Evolutionary conservation across 2,113 vertebrate species (phyloP).

Genomic region (Enhydra lutris): DNA sequence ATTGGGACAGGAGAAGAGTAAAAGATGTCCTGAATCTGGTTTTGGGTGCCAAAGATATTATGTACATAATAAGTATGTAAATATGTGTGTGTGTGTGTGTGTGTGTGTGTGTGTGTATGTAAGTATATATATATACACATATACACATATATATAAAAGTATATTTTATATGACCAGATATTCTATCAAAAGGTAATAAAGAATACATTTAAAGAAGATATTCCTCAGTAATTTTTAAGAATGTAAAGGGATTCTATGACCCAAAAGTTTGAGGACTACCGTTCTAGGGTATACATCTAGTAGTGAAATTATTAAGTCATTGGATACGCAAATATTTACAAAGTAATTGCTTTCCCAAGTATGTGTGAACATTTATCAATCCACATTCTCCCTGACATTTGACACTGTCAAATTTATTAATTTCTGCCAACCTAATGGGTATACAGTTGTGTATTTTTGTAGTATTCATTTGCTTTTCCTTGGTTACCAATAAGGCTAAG

Average conservation of each 20-base stretch:
- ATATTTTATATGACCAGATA: neutral
- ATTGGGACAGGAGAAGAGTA: neutral
- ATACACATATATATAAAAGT: too few species aligned
- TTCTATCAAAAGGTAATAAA: neutral
- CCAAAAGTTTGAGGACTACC: neutral
- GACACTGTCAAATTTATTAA: neutral
- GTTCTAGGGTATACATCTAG: neutral
- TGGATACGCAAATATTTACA: neutral
- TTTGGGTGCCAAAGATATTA: neutral
- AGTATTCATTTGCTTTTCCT: neutral
- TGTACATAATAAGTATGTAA: neutral
- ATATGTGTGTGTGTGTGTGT: too few species aligned
- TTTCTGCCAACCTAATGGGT: neutral
- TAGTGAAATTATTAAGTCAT: neutral
- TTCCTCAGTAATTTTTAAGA: constrained; percentile 1
- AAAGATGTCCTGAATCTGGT: neutral
- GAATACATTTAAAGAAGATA: neutral
- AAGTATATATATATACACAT: too few species aligned
- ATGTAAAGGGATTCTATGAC: neutral
- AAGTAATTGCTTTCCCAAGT: neutral
- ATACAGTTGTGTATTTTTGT: neutral
- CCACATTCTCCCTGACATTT: neutral
- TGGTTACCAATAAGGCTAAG: neutral
- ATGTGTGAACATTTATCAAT: neutral
- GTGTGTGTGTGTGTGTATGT: too few species aligned